Evolutionary conservation across 2,888 invertebrate species (phyloP).

Genomic region (Andricus quercusramuli): DNA sequence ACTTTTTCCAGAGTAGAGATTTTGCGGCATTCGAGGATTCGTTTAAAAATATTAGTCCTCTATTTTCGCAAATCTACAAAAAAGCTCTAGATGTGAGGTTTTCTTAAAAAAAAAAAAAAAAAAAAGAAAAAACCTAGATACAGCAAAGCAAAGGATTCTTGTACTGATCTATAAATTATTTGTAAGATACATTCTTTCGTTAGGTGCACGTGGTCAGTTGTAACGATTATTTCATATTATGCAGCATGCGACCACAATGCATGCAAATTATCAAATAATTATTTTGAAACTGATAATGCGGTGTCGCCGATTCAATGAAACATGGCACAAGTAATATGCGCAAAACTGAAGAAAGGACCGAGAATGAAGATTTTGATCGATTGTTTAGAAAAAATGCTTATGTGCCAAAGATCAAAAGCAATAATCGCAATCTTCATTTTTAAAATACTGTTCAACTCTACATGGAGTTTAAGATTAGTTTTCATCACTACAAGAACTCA

Average conservation of each 20-base stretch:
- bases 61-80: too few relatives aligned
- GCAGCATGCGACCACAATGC: background rate
- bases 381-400: background rate
- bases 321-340: constrained; percentile 27
- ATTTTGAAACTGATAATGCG: constrained; percentile 16
- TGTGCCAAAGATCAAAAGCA: background rate
- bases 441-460: constrained; percentile 32
- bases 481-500: constrained; percentile 20
- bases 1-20: too few relatives aligned
- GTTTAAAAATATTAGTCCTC: too few relatives aligned
- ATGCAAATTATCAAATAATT: background rate
- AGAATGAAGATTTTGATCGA: constrained; percentile 19
- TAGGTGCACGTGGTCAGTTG: background rate
- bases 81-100: too few relatives aligned
- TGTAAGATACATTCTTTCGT: background rate
- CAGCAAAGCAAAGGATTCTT: background rate
- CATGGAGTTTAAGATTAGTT: background rate
- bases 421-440: constrained; percentile 19
- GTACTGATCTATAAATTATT: background rate
- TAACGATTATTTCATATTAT: background rate
- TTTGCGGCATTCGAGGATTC: too few relatives aligned
- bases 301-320: background rate
- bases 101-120: too few relatives aligned
- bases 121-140: background rate
- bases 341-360: constrained; percentile 11